Evolutionary conservation across 2,113 vertebrate genomes (phyloP).

Genomic region (Carassius auratus): DNA sequence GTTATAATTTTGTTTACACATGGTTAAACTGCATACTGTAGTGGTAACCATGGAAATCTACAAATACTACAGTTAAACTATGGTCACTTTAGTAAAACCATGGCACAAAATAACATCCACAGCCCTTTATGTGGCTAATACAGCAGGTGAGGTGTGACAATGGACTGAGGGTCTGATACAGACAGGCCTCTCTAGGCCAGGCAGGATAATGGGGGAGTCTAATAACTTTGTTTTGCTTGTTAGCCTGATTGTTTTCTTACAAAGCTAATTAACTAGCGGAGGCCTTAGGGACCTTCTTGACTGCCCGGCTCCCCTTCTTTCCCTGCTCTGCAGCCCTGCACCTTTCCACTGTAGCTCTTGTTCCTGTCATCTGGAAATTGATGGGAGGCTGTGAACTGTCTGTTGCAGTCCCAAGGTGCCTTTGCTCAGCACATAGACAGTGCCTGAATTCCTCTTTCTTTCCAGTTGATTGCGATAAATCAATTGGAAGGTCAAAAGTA

Average conservation of each 20-base stretch:
- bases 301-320: slow-evolving; percentile 59
- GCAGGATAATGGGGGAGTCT: slow-evolving; percentile 65
- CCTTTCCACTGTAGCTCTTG: slow-evolving; percentile 69
- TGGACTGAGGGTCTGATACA: slow-evolving; percentile 40
- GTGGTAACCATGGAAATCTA: too few relatives aligned
- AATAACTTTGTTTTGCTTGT: slow-evolving; percentile 78
- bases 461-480: slow-evolving; percentile 79
- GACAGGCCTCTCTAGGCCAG: slow-evolving; percentile 57
- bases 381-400: slow-evolving; percentile 75
- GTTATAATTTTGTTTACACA: too few relatives aligned
- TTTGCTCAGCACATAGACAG: slow-evolving; percentile 71
- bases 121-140: not conserved
- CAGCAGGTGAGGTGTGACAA: slow-evolving; percentile 50
- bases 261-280: slow-evolving; percentile 76
- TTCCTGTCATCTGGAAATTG: slow-evolving; percentile 78
- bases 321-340: slow-evolving; percentile 60
- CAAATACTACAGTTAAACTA: too few relatives aligned
- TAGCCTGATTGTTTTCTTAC: slow-evolving; percentile 78
- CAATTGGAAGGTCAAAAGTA: slow-evolving; percentile 76
- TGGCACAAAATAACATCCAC: too few relatives aligned
- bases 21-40: too few relatives aligned
- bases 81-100: too few relatives aligned
- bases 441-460: slow-evolving; percentile 71
- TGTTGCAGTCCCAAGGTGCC: slow-evolving; percentile 79
- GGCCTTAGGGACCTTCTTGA: slow-evolving; percentile 70